These are phyloP conservation scores for Lasioglossum oenotherae DNA, from an alignment of 2,888 invertebrate genomes.

Conservation along the genomic window DNA sequence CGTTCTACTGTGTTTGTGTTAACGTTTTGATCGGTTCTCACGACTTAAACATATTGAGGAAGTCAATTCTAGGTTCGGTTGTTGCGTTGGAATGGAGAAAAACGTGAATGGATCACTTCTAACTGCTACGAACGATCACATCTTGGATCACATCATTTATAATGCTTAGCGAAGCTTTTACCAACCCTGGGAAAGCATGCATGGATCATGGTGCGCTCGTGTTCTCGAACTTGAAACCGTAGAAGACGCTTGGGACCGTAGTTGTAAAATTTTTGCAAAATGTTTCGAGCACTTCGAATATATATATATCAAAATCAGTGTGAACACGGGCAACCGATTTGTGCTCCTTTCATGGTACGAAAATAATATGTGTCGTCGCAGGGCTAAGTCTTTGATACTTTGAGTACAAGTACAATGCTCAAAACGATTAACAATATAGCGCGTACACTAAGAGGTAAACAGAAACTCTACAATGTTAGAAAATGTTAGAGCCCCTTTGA, in stretches of 20 bases:
- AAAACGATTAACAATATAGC: background rate
- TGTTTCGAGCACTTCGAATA: background rate
- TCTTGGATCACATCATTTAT: conserved; percentile 6
- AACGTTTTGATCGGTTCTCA: background rate
- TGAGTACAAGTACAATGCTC: conserved; percentile 15
- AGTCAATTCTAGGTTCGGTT: background rate
- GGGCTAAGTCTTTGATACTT: conserved; percentile 20
- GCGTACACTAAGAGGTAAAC: conserved; percentile 4
- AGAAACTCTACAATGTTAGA: background rate
- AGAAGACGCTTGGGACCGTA: background rate
- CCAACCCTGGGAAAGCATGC: background rate
- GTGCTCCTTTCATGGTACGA: background rate
- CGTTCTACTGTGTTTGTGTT: background rate
- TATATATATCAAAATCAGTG: background rate
- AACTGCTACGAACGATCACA: background rate
- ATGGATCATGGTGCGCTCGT: background rate
- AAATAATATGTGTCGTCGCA: background rate
- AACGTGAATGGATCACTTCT: background rate
- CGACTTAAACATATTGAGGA: background rate
- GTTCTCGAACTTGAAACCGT: background rate
- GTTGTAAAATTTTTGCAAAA: background rate
- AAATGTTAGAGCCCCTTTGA: background rate
- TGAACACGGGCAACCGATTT: background rate
- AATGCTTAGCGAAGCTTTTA: conserved; percentile 7
- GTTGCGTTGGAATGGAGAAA: background rate